Evolutionary conservation across 1,140 invertebrate species (phyloP).

Genomic region (Papilio polyxenes): DNA sequence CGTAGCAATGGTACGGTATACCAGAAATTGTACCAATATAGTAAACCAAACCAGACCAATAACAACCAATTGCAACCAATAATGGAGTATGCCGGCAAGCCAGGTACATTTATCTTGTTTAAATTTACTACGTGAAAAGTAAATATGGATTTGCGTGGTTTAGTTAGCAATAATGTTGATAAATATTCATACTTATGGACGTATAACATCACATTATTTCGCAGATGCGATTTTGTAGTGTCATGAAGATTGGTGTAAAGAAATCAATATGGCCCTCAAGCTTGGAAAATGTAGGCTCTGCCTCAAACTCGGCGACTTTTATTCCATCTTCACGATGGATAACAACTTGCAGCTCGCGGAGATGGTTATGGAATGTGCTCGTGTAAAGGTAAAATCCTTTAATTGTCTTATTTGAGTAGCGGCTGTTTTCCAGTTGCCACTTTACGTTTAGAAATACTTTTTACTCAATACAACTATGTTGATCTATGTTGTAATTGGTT

Average conservation of each 20-base stretch:
- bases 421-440: background rate
- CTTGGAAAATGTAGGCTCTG: conserved; percentile 80
- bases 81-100: conserved; percentile 35
- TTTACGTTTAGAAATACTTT: background rate
- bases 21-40: background rate
- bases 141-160: background rate
- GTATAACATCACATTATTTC: conserved; percentile 37
- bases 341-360: conserved; percentile 80
- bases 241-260: conserved; percentile 66
- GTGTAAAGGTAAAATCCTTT: conserved; percentile 75
- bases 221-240: conserved; percentile 58
- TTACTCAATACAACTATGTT: background rate
- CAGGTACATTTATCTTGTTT: conserved; percentile 35
- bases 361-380: conserved; percentile 82
- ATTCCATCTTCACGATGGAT: conserved; percentile 78
- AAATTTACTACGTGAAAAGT: background rate
- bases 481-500: background rate
- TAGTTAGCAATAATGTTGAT: background rate
- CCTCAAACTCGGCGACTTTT: conserved; percentile 80
- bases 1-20: conserved; percentile 25
- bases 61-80: conserved; percentile 14
- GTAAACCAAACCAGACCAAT: background rate
- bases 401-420: conserved; percentile 16
- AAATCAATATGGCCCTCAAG: conserved; percentile 79
- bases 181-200: background rate